phyloP scores from a whole-genome alignment of 53 echinoderm and acorn worm genomes.

The Paracentrotus lividus region DNA sequence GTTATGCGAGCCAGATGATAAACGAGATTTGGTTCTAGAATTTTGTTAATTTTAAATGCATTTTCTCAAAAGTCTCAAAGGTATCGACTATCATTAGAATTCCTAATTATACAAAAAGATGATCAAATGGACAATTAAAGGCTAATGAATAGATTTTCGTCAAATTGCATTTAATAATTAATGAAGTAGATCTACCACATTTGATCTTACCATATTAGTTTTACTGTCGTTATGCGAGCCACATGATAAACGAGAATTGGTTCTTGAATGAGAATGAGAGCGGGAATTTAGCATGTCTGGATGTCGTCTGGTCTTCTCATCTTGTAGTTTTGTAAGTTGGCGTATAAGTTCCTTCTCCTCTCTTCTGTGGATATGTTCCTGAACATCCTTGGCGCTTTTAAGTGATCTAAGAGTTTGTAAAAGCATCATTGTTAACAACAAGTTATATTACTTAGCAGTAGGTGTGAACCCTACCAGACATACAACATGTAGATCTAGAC shows the following conservation, averaged over 20 bases:
- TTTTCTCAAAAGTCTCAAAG: too few species aligned
- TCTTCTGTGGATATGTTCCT: conserved; percentile 85
- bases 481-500: too few species aligned
- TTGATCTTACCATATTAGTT: conserved; percentile 6
- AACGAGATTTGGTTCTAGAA: background rate
- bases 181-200: too few species aligned
- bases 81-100: too few species aligned
- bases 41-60: too few species aligned
- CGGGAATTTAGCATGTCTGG: conserved; percentile 69
- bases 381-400: conserved; percentile 78
- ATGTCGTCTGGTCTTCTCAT: conserved; percentile 88
- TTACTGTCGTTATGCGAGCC: background rate
- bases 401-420: conserved; percentile 82
- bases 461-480: too few species aligned
- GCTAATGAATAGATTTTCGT: too few species aligned
- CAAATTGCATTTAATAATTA: too few species aligned
- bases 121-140: too few species aligned
- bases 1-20: background rate
- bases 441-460: too few species aligned
- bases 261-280: conserved; percentile 7
- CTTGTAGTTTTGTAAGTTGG: conserved; percentile 88
- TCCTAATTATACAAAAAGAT: too few species aligned
- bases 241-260: background rate
- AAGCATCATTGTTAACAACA: too few species aligned
- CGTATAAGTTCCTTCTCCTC: conserved; percentile 87